Evolutionary conservation across 2,113 vertebrate genomes (phyloP).

Genomic region (Aythya baeri): DNA sequence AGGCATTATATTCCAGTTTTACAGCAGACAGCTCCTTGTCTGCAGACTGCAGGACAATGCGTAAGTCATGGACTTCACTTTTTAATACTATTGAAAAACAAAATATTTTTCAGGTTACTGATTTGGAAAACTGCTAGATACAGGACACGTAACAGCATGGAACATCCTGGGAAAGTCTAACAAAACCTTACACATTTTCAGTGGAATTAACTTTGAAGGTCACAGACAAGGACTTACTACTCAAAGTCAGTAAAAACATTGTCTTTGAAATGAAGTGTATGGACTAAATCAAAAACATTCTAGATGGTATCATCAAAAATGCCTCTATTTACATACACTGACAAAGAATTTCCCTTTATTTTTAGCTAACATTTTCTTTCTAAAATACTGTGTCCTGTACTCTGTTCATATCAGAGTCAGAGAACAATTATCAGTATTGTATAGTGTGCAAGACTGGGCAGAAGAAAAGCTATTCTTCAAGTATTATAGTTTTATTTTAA

Average conservation of each 20-base stretch:
- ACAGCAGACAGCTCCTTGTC: conserved; percentile 87
- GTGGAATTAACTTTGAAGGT: neutral
- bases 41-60: conserved; percentile 91
- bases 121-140: neutral
- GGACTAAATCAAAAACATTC: neutral
- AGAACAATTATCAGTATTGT: neutral
- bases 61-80: conserved; percentile 91
- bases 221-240: neutral
- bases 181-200: neutral
- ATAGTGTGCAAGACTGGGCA: neutral
- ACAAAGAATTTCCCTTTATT: neutral
- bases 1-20: conserved; percentile 73
- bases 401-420: neutral
- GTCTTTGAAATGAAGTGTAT: neutral
- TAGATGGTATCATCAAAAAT: neutral
- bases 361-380: neutral
- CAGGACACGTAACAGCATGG: neutral
- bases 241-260: neutral
- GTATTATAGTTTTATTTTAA: neutral
- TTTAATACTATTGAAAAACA: conserved; percentile 81
- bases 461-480: neutral
- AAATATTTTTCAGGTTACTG: neutral
- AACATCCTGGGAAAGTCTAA: neutral
- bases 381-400: neutral
- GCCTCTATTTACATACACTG: neutral